Conservation (phyloP, 2,888 invertebrate species). For the Eupithecia centaureata region DNA sequence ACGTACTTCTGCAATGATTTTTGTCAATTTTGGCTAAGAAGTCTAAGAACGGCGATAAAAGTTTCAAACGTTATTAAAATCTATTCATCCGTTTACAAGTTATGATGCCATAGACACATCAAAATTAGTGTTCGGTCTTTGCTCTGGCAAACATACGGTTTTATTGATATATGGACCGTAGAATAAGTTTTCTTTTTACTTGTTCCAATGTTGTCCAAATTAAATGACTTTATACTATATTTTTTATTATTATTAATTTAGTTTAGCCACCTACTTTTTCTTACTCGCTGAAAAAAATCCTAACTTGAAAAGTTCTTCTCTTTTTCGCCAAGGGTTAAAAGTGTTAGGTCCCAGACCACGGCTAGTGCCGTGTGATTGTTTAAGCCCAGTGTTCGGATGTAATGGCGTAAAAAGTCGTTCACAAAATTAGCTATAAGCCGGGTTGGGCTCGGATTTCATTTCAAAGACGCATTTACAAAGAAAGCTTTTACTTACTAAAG, state of each 20-base stretch:
- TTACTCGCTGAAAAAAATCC: neutral
- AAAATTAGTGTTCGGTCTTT: neutral
- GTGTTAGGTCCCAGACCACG: conserved; percentile 3
- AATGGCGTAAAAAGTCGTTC: conserved; percentile 61
- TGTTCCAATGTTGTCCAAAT: too few species aligned
- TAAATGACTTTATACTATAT: too few species aligned
- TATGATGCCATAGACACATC: neutral
- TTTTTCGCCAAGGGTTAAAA: neutral
- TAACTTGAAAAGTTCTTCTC: neutral
- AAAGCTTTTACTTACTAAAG: neutral
- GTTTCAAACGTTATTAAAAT: neutral
- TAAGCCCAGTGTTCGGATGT: conserved; percentile 51
- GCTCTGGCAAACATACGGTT: too few species aligned
- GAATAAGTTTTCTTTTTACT: too few species aligned
- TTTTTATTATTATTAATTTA: too few species aligned
- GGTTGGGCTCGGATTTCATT: conserved; percentile 43
- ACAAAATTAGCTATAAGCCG: conserved; percentile 51
- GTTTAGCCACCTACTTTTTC: neutral
- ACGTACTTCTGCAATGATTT: neutral
- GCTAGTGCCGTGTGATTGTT: neutral
- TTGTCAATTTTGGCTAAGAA: neutral
- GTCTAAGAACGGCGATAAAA: too few species aligned
- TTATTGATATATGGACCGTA: too few species aligned
- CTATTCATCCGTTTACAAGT: neutral
- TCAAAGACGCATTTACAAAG: conserved; percentile 23